phyloP scores from a whole-genome alignment of 2,113 vertebrate species.

The Chinchilla lanigera region DNA sequence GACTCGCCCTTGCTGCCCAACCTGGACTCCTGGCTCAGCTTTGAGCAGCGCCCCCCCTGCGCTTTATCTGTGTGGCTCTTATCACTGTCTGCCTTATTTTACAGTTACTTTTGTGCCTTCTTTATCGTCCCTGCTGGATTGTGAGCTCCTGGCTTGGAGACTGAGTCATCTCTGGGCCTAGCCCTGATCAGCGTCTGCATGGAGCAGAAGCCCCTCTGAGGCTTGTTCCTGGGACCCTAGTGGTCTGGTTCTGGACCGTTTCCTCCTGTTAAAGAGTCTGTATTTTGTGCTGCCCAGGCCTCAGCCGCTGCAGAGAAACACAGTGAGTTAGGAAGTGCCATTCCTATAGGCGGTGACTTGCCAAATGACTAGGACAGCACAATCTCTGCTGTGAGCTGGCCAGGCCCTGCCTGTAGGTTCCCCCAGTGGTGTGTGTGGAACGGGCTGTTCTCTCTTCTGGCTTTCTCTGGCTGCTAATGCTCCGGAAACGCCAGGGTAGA shows the following conservation, averaged over 20 bases:
- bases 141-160: background rate
- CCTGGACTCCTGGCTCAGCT: background rate
- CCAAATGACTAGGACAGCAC: slow-evolving; percentile 2
- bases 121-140: background rate
- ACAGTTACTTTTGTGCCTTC: slow-evolving; percentile 40
- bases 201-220: background rate
- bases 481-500: background rate
- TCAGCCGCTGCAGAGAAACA: background rate
- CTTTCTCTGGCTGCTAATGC: background rate
- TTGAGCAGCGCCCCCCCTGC: background rate
- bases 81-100: background rate
- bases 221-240: background rate
- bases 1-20: background rate
- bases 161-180: background rate
- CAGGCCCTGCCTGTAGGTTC: background rate
- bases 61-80: background rate
- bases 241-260: background rate
- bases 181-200: background rate
- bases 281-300: background rate
- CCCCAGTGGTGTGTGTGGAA: background rate
- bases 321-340: background rate
- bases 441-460: background rate
- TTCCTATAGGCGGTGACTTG: slow-evolving; percentile 22
- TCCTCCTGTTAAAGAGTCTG: background rate
- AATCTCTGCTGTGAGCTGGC: slow-evolving; percentile 21